Base-by-base conservation (phyloP, 2,797 vertebrate genomes). In the Danionella dracula region DNA sequence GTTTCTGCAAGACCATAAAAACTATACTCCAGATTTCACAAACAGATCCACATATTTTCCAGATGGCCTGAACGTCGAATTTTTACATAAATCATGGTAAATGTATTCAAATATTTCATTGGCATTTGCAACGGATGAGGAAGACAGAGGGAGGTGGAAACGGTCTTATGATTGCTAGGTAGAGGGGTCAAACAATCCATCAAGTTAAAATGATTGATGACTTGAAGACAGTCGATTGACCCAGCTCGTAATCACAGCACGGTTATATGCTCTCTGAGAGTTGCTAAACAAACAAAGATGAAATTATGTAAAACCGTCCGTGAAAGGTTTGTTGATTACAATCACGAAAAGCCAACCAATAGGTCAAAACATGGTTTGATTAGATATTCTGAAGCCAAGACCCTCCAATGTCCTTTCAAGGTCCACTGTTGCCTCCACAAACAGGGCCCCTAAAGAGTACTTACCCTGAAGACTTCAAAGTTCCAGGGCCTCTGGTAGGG, bases 391-490 rank as follows among this genome's bases (percentile, higher is more conserved):
- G 35, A 13, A 44, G 29, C 21, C 1, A 5, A 48, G 15, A 0
- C 19, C 40, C n/a, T n/a, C n/a, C 12, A 27, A 27, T 1, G 45
- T 4, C 19, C 5, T 34, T 51, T 34, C 38, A 27, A 60, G 35
- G 23, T 32, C 56, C 53, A 40, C 70, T 20, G 19, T 17, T 60
- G 31, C 48, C 57, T 45, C 5, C 4, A 49, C 45, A 46, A 56
- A 65, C 55, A 42, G 32, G 27, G 32, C 21, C 59, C 38, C 68
- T 63, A 38, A 53, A 59, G 58, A 63, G 38, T 38, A 67, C 51
- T 70, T 76, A 63, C 53, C 55, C 49, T 48, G 16, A 29, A 42
- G 44, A 76, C 54, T 56, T 63, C 64, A 73, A 71, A 54, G 64
- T 46, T 32, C 34, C 31, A 59, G 50, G 42, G 34, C 31, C 50